Evolutionary conservation across 2,888 invertebrate species (phyloP), one percentile per base, ranked within the genome.

Genomic region (Microplitis manilae): DNA sequence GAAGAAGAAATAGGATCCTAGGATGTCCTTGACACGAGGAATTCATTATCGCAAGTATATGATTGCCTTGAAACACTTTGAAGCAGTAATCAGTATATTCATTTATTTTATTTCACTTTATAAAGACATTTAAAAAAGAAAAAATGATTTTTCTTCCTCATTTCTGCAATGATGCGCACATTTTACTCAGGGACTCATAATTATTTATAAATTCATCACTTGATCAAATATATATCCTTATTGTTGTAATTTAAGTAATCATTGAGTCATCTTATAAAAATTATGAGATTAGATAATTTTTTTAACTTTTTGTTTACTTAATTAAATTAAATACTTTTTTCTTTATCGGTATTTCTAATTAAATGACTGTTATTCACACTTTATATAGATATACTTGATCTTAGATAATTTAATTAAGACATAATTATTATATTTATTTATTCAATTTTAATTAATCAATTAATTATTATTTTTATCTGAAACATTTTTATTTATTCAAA

Each of bases 11-110:
- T 40, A 78, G 78, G 80, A 79, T 67, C 71, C 68, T 64, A 67
- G 6, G 8, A 68, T 73, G 73, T 78, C 80, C 78, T 80, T 77
- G 80, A 78, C 74, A 77, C 75, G 62, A 68, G 75, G 30, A 70
- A 69, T 77, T 73, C 71, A 74, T 77, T 76, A 79, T 79, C 74
- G 74, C 70, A 64, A 40, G 40, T 70, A 39, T 72, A 73, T 65
- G 73, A 73, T 62, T 73, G 73, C 73, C 73, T 73, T 73, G 73
- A 73, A 73, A 73, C 64, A 73, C 65, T 73, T 73, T 50, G 64
- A 73, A 65, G 38, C 65, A 62, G 41, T 41, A 62, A 73, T 73
- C 73, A 65, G 64, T 38, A 40, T 39, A 9, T 41, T 65, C 61
- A 62, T 65, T 72, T 72, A 62, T 59, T 61, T 61, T 15, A n/a